These are phyloP conservation scores for Novumbra hubbsi DNA, from an alignment of 2,797 vertebrate species.

Conservation along the genomic window DNA sequence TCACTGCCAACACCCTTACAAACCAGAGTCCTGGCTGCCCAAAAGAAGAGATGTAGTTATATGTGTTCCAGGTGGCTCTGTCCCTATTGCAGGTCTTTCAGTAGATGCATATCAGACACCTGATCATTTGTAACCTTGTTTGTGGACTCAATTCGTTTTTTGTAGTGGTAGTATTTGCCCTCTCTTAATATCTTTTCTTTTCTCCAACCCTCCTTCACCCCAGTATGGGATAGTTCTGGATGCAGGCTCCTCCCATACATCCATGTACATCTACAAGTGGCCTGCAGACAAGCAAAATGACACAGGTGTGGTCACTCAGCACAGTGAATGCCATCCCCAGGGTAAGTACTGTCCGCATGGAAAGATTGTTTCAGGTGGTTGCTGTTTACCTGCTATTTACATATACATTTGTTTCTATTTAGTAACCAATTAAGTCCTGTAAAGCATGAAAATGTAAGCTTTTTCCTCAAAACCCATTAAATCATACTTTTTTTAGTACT, in stretches of 20 bases:
- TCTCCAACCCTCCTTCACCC: background rate
- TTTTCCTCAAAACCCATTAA: no score
- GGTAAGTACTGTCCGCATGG: slow-evolving; percentile 64
- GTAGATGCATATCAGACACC: background rate
- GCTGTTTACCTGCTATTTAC: background rate
- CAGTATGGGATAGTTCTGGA: slow-evolving; percentile 90
- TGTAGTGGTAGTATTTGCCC: background rate
- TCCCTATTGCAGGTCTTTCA: background rate
- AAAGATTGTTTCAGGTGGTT: background rate
- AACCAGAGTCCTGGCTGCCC: background rate
- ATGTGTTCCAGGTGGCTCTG: background rate
- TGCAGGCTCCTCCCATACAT: slow-evolving; percentile 88
- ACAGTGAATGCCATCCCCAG: slow-evolving; percentile 74
- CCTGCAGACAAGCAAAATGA: slow-evolving; percentile 83
- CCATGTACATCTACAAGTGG: slow-evolving; percentile 86
- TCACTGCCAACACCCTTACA: background rate
- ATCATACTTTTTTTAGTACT: no score
- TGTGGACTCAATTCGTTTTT: background rate
- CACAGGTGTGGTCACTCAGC: slow-evolving; percentile 85
- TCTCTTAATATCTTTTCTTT: no score
- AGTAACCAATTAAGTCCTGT: background rate
- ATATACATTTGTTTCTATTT: background rate
- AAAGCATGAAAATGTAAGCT: background rate
- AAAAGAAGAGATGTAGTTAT: background rate
- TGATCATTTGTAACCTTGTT: background rate